Evolutionary conservation across 2,888 invertebrate species (phyloP), one percentile per base, ranked within the genome.

Genomic region (Agrochola litura): DNA sequence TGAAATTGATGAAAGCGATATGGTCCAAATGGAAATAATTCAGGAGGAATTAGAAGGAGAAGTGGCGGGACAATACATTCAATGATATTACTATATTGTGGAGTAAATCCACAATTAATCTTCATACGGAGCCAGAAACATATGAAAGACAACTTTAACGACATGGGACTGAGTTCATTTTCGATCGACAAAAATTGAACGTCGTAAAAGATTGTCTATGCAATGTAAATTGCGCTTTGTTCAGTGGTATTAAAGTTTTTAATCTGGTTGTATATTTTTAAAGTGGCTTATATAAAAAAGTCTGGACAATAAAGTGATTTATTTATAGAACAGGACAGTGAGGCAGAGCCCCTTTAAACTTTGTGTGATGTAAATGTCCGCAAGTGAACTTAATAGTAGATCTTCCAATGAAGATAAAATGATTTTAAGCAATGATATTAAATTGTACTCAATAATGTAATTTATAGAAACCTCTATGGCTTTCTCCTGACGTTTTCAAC

Each of bases 11-110:
- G 93, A 92, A 0, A 86, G 84, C 10, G 94, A 92, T 56, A 88
- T 94, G 46, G 89, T 94, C 0, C 91, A 94, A 76, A 92, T 95
- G 90, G 93, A 94, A 66, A 92, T 95, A 4, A 93, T 94, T 8
- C 90, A 90, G 0, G 91, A 94, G 9, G 93, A 93, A 43, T 83
- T 94, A 1, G 92, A 92, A 16, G 89, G 88, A 0, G 92, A 91
- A 16, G 93, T 92, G 19, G 88, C 90, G 3, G 91, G 86, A 12
- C 85, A 90, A 56, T 88, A 86, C 63, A 85, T 88, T 77, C 76
- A 86, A 84, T 88, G 85, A 88, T 80, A 74, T 85, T 79, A 75
- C 37, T 60, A 54, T 41, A 58, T 56, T 60, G 76, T 71, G 75
- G 84, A 72, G 30, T 69, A 58, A 25, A 25, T 79, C 72, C 72